Evolutionary conservation across 2,113 vertebrate species (phyloP).

Genomic region (Pedionomus torquatus): DNA sequence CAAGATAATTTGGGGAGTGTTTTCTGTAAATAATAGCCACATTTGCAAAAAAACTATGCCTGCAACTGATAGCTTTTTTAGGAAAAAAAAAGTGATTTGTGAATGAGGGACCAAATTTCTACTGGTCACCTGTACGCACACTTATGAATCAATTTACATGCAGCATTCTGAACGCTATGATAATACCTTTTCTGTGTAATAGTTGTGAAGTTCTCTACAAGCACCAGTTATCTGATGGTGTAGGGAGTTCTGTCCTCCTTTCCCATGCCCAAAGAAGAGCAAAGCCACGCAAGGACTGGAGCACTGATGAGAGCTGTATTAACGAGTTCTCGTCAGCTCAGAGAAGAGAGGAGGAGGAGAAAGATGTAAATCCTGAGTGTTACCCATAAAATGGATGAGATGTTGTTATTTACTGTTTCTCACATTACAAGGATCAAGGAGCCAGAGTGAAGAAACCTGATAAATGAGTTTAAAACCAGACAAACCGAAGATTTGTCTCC

Average conservation of each 20-base stretch:
- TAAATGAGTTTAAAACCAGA: neutral
- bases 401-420: neutral
- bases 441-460: neutral
- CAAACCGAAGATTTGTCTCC: neutral
- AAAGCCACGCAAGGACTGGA: neutral
- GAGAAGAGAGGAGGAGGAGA: neutral
- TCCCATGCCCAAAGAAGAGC: neutral
- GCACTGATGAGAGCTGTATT: neutral
- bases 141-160: neutral
- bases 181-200: neutral
- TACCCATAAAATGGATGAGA: neutral
- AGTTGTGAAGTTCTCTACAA: neutral
- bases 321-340: neutral
- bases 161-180: neutral
- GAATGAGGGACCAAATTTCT: neutral
- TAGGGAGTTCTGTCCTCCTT: neutral
- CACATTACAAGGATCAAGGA: neutral
- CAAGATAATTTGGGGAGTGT: neutral
- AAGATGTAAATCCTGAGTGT: neutral
- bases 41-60: neutral
- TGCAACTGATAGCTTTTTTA: neutral
- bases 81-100: neutral
- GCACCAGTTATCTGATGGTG: neutral
- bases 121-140: neutral
- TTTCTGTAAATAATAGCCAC: neutral